A percentile compares a stretch with the other conserved stretches of the same genome.
phyloP scores from a whole-genome alignment of 2,113 vertebrate species.

The Salvelinus alpinus region DNA sequence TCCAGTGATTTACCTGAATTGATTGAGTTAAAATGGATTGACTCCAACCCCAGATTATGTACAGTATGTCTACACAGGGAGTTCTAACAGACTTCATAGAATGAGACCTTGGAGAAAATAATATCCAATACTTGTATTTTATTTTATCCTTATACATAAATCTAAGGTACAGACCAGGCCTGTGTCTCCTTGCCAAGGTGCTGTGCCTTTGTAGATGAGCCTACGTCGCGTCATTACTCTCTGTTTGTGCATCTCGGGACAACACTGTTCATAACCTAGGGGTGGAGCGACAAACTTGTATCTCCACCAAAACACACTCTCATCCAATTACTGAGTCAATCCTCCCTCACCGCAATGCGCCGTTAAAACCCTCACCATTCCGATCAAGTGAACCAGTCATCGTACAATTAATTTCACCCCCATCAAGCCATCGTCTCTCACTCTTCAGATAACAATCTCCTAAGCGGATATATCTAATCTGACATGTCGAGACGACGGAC shows the following conservation, averaged over 20 bases:
- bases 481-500: constrained; percentile 59
- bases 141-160: too few species aligned
- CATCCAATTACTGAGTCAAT: constrained; percentile 40
- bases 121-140: too few species aligned
- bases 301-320: constrained; percentile 16
- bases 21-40: constrained; percentile 11
- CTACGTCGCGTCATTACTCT: constrained; percentile 58
- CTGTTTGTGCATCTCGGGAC: constrained; percentile 50
- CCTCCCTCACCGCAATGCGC: constrained; percentile 17
- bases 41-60: background rate
- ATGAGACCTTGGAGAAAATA: too few species aligned
- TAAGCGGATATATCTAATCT: constrained; percentile 77
- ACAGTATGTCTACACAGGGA: too few species aligned
- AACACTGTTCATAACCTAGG: constrained; percentile 43
- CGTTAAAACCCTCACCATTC: constrained; percentile 24
- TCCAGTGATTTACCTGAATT: too few species aligned
- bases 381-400: constrained; percentile 73
- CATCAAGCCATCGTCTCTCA: constrained; percentile 58
- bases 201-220: constrained; percentile 61
- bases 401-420: constrained; percentile 73
- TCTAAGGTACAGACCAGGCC: too few species aligned
- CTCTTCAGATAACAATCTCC: constrained; percentile 70
- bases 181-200: constrained; percentile 41
- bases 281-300: constrained; percentile 17
- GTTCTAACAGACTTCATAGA: too few species aligned